Evolutionary conservation across 2,888 invertebrate genomes (phyloP), one percentile per base, ranked within the genome.

Genomic region (Phymatocera aterrima): DNA sequence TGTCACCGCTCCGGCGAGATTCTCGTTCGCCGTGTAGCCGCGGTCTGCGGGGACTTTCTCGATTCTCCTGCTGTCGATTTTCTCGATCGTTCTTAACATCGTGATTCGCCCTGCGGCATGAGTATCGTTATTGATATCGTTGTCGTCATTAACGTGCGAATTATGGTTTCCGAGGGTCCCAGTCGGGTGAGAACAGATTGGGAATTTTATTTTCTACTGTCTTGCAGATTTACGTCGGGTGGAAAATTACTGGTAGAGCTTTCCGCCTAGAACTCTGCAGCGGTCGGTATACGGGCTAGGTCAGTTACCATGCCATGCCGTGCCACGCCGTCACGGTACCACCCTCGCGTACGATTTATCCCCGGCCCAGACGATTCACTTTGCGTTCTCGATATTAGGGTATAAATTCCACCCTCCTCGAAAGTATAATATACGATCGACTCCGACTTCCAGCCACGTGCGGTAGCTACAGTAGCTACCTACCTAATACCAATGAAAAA

Each of bases 321-420:
- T n/a, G n/a, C n/a, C n/a, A n/a, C n/a, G n/a, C n/a, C n/a, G n/a
- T n/a, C n/a, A n/a, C n/a, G n/a, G n/a, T n/a, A n/a, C n/a, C n/a
- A n/a, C 28, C 46, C 57, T 57, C 28, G 21, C 21, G 12, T 57
- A 46, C 72, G 83, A 86, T 87, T 86, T 87, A 87, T 86, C 74
- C 70, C 77, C 79, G 24, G 78, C 74, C 68, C 24, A 77, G 74
- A 79, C 77, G 54, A 57, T 57, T 72, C 72, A 72, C 72, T 48
- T 54, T 79, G 54, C 79, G 79, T 79, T 81, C 80, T 79, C 79
- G 77, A 80, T 81, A 79, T 82, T 77, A 80, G 79, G 70, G 79
- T 72, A 78, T 75, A 79, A 79, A 79, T 77, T 51, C 37, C 60
- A 31, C 54, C 70, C 3, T 43, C 68, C 77, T 60, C 24, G 51